Conservation (phyloP, 1,140 invertebrate genomes). For the Ptiloglossa arizonensis region DNA sequence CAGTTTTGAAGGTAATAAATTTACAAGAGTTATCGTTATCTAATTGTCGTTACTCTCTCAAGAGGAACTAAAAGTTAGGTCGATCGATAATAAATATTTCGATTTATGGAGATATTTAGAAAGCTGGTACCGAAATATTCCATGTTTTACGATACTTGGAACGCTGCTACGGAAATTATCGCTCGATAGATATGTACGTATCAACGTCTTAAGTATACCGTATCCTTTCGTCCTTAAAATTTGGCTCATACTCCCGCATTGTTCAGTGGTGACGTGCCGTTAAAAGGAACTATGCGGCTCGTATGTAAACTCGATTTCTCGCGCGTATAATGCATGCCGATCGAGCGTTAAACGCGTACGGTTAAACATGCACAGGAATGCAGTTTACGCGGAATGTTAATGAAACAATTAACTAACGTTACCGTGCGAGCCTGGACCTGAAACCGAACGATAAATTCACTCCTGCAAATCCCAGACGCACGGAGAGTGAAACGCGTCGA, state of each 20-base stretch:
- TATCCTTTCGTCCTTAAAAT: background rate
- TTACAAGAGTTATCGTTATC: too few relatives aligned
- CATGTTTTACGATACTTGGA: too few relatives aligned
- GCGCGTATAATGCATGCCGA: constrained; percentile 42
- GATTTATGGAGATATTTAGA: too few relatives aligned
- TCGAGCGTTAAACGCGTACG: constrained; percentile 37
- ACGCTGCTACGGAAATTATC: too few relatives aligned
- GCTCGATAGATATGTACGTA: too few relatives aligned
- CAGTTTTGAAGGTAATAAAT: too few relatives aligned
- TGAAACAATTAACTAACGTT: constrained; percentile 42
- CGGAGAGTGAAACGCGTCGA: background rate
- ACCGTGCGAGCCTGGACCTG: background rate
- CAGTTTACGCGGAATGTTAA: constrained; percentile 44
- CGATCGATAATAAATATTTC: too few relatives aligned
- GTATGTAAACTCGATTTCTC: constrained; percentile 39
- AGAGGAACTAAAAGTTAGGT: too few relatives aligned
- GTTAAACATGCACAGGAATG: constrained; percentile 42
- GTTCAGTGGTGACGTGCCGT: background rate
- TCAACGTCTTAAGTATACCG: too few relatives aligned
- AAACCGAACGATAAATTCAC: constrained; percentile 10
- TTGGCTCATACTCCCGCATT: background rate
- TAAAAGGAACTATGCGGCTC: constrained; percentile 9
- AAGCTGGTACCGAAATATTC: too few relatives aligned
- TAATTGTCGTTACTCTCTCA: too few relatives aligned
- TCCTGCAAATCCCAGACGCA: constrained; percentile 8